Evolutionary conservation across 2,797 vertebrate genomes (phyloP), one percentile per base, ranked within the genome.

Genomic region (Vipera latastei): DNA sequence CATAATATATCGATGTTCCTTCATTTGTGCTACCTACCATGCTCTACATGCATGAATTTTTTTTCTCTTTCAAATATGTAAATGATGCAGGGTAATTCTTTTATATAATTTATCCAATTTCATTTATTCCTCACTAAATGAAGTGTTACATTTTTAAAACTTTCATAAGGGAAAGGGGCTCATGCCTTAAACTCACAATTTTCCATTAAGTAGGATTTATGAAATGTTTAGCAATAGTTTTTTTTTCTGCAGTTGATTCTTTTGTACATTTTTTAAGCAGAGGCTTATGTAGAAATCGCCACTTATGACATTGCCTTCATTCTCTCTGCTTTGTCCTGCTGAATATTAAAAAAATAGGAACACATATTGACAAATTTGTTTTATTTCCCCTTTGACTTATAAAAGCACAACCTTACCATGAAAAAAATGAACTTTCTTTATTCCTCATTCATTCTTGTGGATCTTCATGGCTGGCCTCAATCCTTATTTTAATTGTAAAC

Each of bases 401-500:
- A 95, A 96, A 86, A 85, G 97, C 95, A 96, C 89, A 85, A 96
- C 95, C 97, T 98, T 96, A 96, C 90, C 93, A 86, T 96, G 65
- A 69, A 95, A 94, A 93, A 96, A 94, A 94, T 95, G 89, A 95
- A 91, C 88, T 83, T 63, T 83, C 94, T 96, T 97, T 97, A 96
- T 96, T 93, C 96, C 88, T 91, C 96, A 97, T 98, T 95, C 96
- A 95, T 97, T 97, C 93, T 96, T 96, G 96, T 96, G 96, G 96
- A 96, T 97, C 96, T 97, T 97, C 95, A 96, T 96, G 95, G 96
- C 90, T 97, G 97, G 96, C 97, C 96, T 95, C 96, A 96, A 96
- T 96, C 96, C 97, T 85, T 96, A 97, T 97, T 97, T 97, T 97
- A 97, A 96, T 96, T 97, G 96, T 97, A 95, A 97, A 97, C 96